These are phyloP conservation scores for Cremastinae sp. DNA, from an alignment of 2,888 invertebrate species.

Conservation along the genomic window DNA sequence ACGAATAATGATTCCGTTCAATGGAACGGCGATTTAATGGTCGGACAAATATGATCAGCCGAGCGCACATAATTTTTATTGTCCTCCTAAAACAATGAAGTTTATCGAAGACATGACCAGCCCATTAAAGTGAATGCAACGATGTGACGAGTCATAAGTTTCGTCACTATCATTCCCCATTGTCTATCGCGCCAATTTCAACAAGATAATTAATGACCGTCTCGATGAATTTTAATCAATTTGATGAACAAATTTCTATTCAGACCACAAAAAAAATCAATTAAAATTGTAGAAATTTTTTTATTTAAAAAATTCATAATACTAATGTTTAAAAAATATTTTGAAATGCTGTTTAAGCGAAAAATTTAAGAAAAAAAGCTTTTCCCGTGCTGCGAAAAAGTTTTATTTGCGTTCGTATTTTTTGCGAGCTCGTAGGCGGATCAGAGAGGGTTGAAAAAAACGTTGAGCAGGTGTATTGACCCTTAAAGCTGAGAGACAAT, in stretches of 20 bases:
- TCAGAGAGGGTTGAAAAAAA: slow-evolving; percentile 1
- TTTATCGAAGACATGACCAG: slow-evolving; percentile 12
- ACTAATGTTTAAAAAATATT: no score
- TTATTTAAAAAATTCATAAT: no score
- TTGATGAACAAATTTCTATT: no score
- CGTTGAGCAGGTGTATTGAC: slow-evolving; percentile 56
- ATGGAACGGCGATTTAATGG: slow-evolving; percentile 25
- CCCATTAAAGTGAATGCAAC: slow-evolving; percentile 40
- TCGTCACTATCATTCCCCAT: slow-evolving; percentile 1
- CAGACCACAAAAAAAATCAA: no score
- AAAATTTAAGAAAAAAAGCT: background rate
- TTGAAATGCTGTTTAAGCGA: no score
- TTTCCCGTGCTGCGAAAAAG: background rate
- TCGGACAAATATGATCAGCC: slow-evolving; percentile 33
- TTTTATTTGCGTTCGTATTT: slow-evolving; percentile 13
- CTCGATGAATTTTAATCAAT: background rate
- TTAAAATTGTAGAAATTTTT: no score
- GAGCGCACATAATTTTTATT: slow-evolving; percentile 22
- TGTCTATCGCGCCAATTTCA: background rate
- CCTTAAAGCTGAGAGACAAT: slow-evolving; percentile 58
- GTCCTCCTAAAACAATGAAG: slow-evolving; percentile 39
- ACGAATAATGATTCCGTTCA: slow-evolving; percentile 11
- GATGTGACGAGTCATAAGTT: background rate
- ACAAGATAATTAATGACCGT: background rate
- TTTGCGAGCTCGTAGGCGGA: slow-evolving; percentile 5